Base-by-base conservation (phyloP, 2,113 vertebrate genomes). In the Ciconia maguari region DNA sequence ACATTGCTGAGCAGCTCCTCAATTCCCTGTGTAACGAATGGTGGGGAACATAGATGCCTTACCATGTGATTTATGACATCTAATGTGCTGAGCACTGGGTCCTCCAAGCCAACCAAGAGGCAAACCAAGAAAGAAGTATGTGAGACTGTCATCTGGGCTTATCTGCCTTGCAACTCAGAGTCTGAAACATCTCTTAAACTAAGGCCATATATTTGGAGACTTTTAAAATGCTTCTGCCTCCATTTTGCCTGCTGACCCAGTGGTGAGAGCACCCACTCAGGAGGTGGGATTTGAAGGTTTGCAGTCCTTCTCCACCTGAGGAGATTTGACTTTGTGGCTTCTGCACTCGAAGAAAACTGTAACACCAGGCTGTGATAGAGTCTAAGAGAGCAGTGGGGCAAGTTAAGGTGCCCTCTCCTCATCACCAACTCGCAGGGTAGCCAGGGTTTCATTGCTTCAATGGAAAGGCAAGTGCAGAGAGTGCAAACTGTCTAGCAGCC, bases 181-280 rank as follows among this genome's bases (percentile, higher is more conserved):
- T 52, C 51, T 83, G 62, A 83, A 92, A 51, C 19, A 10, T 69
- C 25, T 82, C 55, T 66, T 87, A 90, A 86, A n/a, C 12, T 46
- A 68, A 52, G 18, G 42, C 49, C 9, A 11, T 36, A 3, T 81
- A 26, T 91, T 68, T 87, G 34, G 25, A 76, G 9, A 55, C 32
- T 51, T 10, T 81, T 46, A n/a, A 26, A 86, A 60, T 54, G 68
- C 16, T 79, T 75, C 48, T 87, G n/a, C 26, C 16, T 9, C 9
- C 6, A 7, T 72, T 89, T 89, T 44, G 2, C 44, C 16, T 64
- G 3, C 42, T 75, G 68, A 32, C 0, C 0, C 65, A 51, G 38
- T 76, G 55, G 22, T 65, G 12, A 64, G 24, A 89, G 29, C 48
- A 78, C 15, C 10, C 15, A 21, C 17, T 22, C 14, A 46, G 58